These are phyloP conservation scores for Agapornis canus DNA, from an alignment of 2,797 vertebrate species.

Conservation along the genomic window DNA sequence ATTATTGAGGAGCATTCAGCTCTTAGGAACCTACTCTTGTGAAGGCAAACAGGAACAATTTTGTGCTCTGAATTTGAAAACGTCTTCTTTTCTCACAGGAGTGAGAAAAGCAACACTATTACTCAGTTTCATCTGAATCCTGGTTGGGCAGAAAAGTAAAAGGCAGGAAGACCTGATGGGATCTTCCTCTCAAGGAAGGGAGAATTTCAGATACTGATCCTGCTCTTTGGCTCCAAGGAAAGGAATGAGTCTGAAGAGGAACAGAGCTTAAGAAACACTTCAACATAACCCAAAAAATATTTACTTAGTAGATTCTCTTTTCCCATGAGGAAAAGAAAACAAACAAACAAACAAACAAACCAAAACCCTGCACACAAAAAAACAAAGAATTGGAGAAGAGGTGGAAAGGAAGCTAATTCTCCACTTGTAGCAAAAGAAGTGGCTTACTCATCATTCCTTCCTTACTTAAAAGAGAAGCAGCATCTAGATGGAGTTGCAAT, in stretches of 20 bases:
- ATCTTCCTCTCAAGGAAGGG: not conserved
- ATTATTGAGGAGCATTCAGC: not conserved
- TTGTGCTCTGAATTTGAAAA: not conserved
- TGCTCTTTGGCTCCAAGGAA: not conserved
- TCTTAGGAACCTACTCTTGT: not conserved
- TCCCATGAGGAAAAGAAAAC: not conserved
- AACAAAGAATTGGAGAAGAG: not conserved
- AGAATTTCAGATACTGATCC: not conserved
- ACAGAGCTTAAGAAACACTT: not conserved
- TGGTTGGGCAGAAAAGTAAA: not conserved
- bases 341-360: too few relatives aligned
- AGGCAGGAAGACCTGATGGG: not conserved
- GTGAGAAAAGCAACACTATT: not conserved
- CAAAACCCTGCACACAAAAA: not conserved
- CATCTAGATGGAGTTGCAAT: not conserved
- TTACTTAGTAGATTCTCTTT: not conserved
- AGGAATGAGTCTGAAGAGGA: not conserved
- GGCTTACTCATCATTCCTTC: not conserved
- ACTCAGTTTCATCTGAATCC: fast-evolving
- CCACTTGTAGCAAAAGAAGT: not conserved
- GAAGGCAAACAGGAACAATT: not conserved
- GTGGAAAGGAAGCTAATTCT: not conserved
- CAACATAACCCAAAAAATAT: not conserved
- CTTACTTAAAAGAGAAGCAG: not conserved
- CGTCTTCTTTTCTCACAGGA: not conserved